Percentiles rank a stretch among this genome's conserved stretches.
Conservation (phyloP, 2,797 vertebrate species). For the Vireo griseus region DNA sequence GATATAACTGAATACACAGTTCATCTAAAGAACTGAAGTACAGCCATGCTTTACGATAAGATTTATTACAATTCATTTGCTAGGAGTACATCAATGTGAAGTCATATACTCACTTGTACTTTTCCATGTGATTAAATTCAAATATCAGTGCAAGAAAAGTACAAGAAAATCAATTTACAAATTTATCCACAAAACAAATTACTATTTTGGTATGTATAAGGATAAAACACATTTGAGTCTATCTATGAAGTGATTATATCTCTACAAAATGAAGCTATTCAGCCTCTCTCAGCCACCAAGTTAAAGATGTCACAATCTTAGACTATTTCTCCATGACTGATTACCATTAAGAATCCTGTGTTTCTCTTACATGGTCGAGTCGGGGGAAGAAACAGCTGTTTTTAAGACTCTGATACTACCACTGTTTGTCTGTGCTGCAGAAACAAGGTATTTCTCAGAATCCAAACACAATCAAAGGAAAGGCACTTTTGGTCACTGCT, state of each 20-base stretch:
- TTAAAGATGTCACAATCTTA: background rate
- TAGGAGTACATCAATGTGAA: background rate
- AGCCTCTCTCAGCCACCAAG: background rate
- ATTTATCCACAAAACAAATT: background rate
- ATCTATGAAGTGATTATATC: background rate
- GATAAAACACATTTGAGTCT: background rate
- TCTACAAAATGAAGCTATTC: background rate
- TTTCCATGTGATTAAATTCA: background rate
- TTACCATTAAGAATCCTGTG: background rate
- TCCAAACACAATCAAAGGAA: background rate
- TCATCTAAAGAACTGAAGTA: background rate
- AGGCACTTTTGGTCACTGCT: background rate
- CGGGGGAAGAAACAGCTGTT: rapidly evolving
- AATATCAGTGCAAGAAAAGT: background rate
- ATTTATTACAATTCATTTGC: background rate
- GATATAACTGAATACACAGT: background rate
- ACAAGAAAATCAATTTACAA: background rate
- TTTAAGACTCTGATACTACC: background rate
- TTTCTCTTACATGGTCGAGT: rapidly evolving
- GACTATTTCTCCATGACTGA: background rate
- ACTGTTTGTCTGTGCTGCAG: background rate
- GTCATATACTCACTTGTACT: background rate
- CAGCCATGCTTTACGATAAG: background rate
- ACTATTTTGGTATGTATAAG: background rate
- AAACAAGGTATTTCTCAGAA: background rate